Evolutionary conservation across 2,888 invertebrate genomes (phyloP), one percentile per base, ranked within the genome.

Genomic region (Anoncus sp.): DNA sequence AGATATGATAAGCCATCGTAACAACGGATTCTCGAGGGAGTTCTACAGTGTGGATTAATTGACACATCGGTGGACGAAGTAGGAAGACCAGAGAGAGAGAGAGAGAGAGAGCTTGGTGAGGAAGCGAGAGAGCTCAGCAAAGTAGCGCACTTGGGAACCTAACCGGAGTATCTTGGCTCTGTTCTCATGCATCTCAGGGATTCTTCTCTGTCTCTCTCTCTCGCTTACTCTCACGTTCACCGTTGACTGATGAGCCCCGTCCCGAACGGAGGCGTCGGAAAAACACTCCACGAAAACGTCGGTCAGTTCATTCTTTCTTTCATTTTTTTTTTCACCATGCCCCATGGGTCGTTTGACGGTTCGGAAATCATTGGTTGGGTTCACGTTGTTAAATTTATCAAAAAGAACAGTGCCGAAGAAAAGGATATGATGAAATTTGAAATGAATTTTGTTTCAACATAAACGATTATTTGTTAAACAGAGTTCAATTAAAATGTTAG

Each of bases 231-330:
- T 82, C 82, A 45, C 40, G 65, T 57, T 63, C 16, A 18, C 45
- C 53, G 84, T 87, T 90, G 91, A 90, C 90, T 90, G 90, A 91
- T 91, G 90, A 90, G 90, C 86, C 87, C 84, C 75, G 63, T 85
- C 84, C 80, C 84, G 84, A 88, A 89, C 89, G 86, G 53, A 85
- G 87, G 84, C 85, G 80, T 86, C 85, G 86, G 82, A 87, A 88
- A 88, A 89, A 87, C 86, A 85, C 85, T 81, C 85, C 70, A 79
- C 85, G 86, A 85, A 87, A 86, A 85, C 85, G 82, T 82, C 24
- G 76, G 78, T 75, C 75, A 72, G 57, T 63, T 53, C 65, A 65
- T 70, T 81, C 67, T 69, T 83, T 75, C 77, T 66, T 72, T 67
- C 53, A 67, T 49, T 67, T 67, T 71, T 76, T 43, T 65, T 72